Evolutionary conservation across 2,797 vertebrate species (phyloP).

Genomic region (Anguilla megastoma): DNA sequence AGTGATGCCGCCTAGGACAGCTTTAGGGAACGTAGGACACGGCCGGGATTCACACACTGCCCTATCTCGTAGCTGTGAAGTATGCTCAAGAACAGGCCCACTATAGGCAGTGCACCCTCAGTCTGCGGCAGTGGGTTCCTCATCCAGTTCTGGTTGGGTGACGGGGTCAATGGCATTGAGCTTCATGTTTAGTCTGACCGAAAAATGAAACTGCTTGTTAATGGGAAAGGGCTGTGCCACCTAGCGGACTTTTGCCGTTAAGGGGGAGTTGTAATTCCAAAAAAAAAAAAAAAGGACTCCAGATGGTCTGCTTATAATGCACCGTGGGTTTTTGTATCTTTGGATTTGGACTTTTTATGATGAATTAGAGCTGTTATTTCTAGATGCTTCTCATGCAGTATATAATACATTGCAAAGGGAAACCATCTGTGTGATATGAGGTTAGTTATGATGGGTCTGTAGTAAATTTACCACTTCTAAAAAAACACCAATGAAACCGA

Average conservation of each 20-base stretch:
- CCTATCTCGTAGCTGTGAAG: not conserved
- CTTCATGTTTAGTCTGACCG: too few relatives aligned
- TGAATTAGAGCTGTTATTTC: not conserved
- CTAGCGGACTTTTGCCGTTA: constrained; percentile 12
- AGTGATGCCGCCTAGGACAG: not conserved
- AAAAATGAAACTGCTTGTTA: not conserved
- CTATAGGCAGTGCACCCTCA: too few relatives aligned
- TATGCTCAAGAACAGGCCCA: too few relatives aligned
- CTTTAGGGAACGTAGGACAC: not conserved
- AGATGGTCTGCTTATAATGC: not conserved
- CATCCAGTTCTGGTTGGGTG: too few relatives aligned
- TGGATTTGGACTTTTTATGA: not conserved
- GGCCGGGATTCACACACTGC: not conserved
- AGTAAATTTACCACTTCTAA: not conserved
- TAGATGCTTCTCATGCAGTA: not conserved
- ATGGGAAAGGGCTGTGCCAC: constrained; percentile 9
- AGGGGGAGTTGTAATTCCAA: not conserved
- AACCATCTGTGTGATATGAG: not conserved
- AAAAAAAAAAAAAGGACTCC: not conserved
- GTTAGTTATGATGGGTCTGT: not conserved
- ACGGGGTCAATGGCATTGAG: too few relatives aligned
- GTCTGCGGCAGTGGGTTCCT: too few relatives aligned
- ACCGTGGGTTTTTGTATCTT: not conserved
- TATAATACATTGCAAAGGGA: not conserved
- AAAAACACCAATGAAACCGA: not conserved